A percentile compares a stretch with the other conserved stretches of the same genome.
phyloP scores from a whole-genome alignment of 2,888 invertebrate species.

The Odontothrips loti region DNA sequence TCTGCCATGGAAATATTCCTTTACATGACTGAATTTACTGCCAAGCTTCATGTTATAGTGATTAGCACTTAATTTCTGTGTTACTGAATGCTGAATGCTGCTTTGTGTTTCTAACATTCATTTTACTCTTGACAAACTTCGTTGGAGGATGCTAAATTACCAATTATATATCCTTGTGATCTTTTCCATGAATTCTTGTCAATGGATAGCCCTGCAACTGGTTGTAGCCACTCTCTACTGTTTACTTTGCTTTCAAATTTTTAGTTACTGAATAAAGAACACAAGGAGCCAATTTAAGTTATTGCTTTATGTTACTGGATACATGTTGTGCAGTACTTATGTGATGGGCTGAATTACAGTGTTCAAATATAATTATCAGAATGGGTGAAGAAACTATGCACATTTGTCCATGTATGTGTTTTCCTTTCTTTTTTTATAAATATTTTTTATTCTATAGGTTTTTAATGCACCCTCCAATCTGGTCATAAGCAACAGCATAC shows the following conservation, averaged over 20 bases:
- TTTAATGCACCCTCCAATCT: conserved; percentile 23
- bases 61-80: conserved; percentile 4
- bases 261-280: neutral
- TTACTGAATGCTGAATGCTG: conserved; percentile 19
- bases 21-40: conserved; percentile 25
- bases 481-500: neutral
- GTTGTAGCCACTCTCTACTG: neutral
- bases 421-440: neutral
- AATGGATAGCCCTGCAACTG: neutral
- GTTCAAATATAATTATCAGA: neutral
- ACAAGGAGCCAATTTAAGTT: conserved; percentile 2
- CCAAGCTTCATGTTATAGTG: conserved; percentile 20
- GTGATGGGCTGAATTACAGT: neutral
- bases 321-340: neutral
- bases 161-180: neutral
- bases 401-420: conserved; percentile 2
- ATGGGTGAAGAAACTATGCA: neutral
- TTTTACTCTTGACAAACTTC: conserved; percentile 11
- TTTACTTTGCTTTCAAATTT: neutral
- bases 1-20: conserved; percentile 20
- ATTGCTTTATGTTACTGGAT: neutral
- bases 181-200: neutral
- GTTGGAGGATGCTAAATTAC: conserved; percentile 12
- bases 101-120: conserved; percentile 18
- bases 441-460: conserved; percentile 13